Evolutionary conservation across 2,797 vertebrate genomes (phyloP).

Genomic region (Gorsachius magnificus): DNA sequence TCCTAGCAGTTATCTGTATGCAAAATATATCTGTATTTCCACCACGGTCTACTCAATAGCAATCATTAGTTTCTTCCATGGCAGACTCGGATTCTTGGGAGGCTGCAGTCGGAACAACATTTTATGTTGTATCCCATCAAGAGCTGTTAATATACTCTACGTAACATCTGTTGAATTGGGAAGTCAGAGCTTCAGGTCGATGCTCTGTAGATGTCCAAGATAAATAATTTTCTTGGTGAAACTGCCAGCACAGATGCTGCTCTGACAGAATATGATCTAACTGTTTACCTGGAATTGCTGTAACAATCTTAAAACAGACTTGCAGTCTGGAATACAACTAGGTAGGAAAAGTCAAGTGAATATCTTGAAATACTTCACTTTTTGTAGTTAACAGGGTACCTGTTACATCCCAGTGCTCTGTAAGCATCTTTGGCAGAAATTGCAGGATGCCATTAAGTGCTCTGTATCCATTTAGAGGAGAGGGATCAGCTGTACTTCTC

Average conservation of each 20-base stretch:
- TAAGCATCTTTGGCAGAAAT: not conserved
- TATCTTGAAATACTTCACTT: not conserved
- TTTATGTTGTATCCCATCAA: not conserved
- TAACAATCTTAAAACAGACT: not conserved
- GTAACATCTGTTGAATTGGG: not conserved
- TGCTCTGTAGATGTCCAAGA: not conserved
- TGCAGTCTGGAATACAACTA: not conserved
- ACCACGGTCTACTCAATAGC: not conserved
- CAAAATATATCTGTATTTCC: not conserved
- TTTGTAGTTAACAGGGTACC: not conserved
- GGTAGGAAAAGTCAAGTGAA: not conserved
- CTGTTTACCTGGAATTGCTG: not conserved
- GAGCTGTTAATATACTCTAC: not conserved
- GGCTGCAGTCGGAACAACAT: not conserved
- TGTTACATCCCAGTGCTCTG: not conserved
- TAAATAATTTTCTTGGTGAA: slow-evolving; percentile 4
- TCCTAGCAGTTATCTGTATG: not conserved
- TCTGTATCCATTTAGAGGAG: not conserved
- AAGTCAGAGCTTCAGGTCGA: not conserved
- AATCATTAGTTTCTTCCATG: not conserved
- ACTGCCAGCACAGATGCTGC: not conserved
- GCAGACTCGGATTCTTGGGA: not conserved
- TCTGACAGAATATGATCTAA: not conserved
- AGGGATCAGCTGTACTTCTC: not conserved
- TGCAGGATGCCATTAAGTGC: not conserved